Evolutionary conservation across 2,888 invertebrate genomes (phyloP).

Genomic region (Coenonympha arcania): DNA sequence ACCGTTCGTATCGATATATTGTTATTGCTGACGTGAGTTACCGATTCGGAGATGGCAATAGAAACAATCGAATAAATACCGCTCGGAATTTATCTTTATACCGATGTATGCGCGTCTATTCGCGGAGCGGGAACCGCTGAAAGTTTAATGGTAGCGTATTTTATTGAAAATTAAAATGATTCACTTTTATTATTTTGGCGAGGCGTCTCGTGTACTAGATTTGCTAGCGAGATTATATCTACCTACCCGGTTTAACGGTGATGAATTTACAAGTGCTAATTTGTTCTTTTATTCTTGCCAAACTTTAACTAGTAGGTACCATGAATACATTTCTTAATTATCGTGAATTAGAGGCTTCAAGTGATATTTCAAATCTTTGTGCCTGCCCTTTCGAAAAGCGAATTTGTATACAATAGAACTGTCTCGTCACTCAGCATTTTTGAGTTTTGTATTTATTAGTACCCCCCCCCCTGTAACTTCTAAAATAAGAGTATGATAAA

Average conservation of each 20-base stretch:
- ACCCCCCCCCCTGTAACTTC: too few species aligned
- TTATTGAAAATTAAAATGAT: slow-evolving; percentile 7
- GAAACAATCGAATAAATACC: slow-evolving; percentile 66
- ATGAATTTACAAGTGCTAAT: too few species aligned
- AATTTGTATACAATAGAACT: too few species aligned
- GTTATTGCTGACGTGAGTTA: slow-evolving; percentile 68
- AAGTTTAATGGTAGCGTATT: slow-evolving; percentile 37
- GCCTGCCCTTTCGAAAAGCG: too few species aligned
- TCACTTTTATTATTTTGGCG: slow-evolving; percentile 1
- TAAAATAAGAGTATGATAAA: too few species aligned
- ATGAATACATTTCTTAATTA: too few species aligned
- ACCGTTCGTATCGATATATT: slow-evolving; percentile 64
- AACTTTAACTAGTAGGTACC: too few species aligned
- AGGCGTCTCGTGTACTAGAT: background rate
- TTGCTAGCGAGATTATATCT: background rate
- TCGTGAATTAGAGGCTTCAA: too few species aligned
- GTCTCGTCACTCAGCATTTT: too few species aligned
- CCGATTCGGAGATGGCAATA: slow-evolving; percentile 59
- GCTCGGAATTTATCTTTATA: slow-evolving; percentile 54
- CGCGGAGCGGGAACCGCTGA: slow-evolving; percentile 50
- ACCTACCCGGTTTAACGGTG: background rate
- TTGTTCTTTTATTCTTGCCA: too few species aligned
- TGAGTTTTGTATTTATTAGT: too few species aligned
- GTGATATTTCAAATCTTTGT: too few species aligned
- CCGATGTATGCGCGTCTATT: slow-evolving; percentile 53